phyloP scores from a whole-genome alignment of 2,797 vertebrate genomes.

The Masticophis lateralis region DNA sequence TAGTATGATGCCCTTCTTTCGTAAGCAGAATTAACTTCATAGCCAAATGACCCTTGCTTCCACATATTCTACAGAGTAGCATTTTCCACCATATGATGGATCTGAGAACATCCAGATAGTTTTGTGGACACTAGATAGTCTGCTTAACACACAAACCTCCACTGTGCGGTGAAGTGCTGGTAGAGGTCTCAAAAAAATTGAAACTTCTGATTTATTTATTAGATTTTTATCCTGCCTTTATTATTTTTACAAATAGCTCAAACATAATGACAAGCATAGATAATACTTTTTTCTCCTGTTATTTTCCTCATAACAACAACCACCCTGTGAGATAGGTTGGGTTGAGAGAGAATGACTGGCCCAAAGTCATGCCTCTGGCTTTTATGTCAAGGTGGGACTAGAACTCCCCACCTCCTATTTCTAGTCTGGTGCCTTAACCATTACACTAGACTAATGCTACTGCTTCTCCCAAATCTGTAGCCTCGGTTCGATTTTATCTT shows the following conservation, averaged over 20 bases:
- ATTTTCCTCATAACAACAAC: no score
- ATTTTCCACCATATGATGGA: background rate
- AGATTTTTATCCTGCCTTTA: no score
- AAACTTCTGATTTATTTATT: background rate
- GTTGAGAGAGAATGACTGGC: no score
- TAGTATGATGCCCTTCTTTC: background rate
- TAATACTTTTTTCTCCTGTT: no score
- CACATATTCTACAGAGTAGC: background rate
- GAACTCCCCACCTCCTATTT: no score
- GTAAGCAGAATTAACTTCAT: background rate
- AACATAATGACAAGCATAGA: no score
- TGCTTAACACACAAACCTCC: background rate
- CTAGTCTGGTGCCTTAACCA: no score
- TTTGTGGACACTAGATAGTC: background rate
- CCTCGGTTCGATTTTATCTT: background rate
- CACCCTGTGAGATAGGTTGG: no score
- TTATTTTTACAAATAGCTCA: no score
- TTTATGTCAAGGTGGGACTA: no score
- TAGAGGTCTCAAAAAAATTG: background rate
- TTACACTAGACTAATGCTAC: background rate
- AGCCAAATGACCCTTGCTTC: background rate
- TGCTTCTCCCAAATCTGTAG: background rate
- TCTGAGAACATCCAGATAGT: background rate
- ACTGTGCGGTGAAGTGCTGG: background rate
- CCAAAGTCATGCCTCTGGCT: no score